Evolutionary conservation across 2,113 vertebrate species (phyloP).

Genomic region (Xiphophorus couchianus): DNA sequence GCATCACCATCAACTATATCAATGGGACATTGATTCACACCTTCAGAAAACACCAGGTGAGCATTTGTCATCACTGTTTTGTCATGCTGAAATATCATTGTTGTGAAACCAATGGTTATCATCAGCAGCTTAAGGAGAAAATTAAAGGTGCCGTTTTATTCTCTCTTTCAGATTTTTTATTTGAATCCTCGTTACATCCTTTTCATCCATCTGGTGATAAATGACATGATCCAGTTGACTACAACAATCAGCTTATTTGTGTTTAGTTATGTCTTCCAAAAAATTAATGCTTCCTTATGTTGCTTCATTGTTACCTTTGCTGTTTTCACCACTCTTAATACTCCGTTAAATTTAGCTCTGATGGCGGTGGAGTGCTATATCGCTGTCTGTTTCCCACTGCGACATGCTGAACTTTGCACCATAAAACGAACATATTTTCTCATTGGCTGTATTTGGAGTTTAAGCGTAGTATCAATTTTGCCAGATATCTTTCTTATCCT

Average conservation of each 20-base stretch:
- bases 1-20: constrained; percentile 71
- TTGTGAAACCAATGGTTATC: neutral
- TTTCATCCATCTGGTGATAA: constrained; percentile 64
- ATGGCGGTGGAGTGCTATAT: constrained; percentile 78
- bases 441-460: constrained; percentile 63
- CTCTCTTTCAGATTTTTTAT: constrained; percentile 45
- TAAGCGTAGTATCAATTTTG: constrained; percentile 31
- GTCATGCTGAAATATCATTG: neutral
- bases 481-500: constrained; percentile 61
- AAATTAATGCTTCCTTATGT: neutral
- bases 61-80: neutral
- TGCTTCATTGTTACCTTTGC: constrained; percentile 26
- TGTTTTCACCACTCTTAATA: constrained; percentile 53
- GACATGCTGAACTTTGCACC: constrained; percentile 69
- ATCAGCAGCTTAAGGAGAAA: too few species aligned
- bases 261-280: constrained; percentile 10
- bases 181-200: constrained; percentile 72
- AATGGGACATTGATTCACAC: constrained; percentile 67
- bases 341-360: constrained; percentile 32
- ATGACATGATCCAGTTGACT: constrained; percentile 58
- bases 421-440: constrained; percentile 54
- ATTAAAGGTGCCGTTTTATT: neutral
- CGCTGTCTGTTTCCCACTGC: constrained; percentile 74
- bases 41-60: constrained; percentile 65
- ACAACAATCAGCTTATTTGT: constrained; percentile 23